Conservation (phyloP, 2,888 invertebrate genomes). For the Sepioteuthis lessoniana region DNA sequence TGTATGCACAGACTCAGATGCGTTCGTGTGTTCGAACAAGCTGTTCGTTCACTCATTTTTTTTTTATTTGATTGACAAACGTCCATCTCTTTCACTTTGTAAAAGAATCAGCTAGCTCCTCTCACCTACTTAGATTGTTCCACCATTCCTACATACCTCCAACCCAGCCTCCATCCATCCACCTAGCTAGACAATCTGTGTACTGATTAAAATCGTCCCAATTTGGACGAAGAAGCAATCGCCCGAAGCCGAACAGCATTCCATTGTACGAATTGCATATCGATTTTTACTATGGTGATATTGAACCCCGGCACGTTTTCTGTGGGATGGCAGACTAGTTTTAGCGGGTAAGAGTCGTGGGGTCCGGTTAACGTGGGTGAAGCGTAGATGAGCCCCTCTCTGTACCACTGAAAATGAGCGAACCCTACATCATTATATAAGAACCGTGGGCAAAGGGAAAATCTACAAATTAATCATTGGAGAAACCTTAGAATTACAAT, state of each 20-base stretch:
- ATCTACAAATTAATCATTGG: slow-evolving; percentile 13
- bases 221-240: slow-evolving; percentile 10
- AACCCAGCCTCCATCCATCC: neutral
- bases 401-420: neutral
- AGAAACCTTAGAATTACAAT: neutral
- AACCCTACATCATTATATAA: neutral
- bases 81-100: neutral
- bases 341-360: neutral
- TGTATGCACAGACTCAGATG: neutral
- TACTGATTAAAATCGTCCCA: slow-evolving; percentile 33
- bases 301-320: neutral
- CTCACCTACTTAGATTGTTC: neutral
- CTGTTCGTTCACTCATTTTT: neutral
- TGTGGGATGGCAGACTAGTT: neutral
- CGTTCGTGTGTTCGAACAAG: neutral
- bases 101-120: neutral
- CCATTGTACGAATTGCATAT: neutral
- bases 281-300: neutral
- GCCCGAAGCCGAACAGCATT: slow-evolving; percentile 14
- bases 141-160: neutral
- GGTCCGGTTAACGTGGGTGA: neutral
- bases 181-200: neutral
- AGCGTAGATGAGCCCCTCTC: neutral
- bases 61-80: neutral
- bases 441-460: neutral